Percentiles rank a stretch among this genome's conserved stretches.
These are phyloP conservation scores for Aegithalos caudatus DNA, from an alignment of 2,113 vertebrate species.

Conservation along the genomic window DNA sequence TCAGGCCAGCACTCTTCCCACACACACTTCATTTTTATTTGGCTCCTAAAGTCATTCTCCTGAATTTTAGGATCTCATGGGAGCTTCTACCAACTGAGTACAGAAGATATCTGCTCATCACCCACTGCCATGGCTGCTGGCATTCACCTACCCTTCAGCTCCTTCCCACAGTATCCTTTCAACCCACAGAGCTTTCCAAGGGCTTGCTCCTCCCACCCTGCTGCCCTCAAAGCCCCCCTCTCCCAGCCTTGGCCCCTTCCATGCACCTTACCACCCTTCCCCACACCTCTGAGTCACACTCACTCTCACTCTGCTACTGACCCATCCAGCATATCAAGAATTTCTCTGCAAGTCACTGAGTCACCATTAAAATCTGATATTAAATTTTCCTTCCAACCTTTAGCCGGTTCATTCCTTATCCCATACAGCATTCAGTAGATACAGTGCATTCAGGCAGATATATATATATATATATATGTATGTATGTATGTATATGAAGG, in stretches of 20 bases:
- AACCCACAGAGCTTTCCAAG: neutral
- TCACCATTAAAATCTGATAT: neutral
- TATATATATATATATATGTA: neutral
- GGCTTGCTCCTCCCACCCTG: neutral
- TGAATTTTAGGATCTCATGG: neutral
- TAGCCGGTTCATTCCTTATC: neutral
- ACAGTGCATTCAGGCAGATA: neutral
- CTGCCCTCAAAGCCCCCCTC: neutral
- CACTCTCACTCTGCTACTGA: neutral
- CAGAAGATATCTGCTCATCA: neutral
- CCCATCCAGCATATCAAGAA: accelerated
- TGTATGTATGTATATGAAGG: neutral
- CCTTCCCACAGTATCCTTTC: neutral
- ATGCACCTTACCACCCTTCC: neutral
- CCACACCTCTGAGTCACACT: neutral
- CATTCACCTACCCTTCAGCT: neutral
- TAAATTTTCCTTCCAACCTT: constrained; percentile 1
- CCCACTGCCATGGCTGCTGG: neutral
- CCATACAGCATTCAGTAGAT: neutral
- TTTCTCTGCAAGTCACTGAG: neutral
- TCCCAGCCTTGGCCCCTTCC: neutral
- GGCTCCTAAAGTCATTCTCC: neutral
- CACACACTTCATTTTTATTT: neutral
- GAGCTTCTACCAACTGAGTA: neutral
- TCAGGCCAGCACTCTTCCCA: neutral